Evolutionary conservation across 2,113 vertebrate genomes (phyloP).

Genomic region (Rhinolophus ferrumequinum): DNA sequence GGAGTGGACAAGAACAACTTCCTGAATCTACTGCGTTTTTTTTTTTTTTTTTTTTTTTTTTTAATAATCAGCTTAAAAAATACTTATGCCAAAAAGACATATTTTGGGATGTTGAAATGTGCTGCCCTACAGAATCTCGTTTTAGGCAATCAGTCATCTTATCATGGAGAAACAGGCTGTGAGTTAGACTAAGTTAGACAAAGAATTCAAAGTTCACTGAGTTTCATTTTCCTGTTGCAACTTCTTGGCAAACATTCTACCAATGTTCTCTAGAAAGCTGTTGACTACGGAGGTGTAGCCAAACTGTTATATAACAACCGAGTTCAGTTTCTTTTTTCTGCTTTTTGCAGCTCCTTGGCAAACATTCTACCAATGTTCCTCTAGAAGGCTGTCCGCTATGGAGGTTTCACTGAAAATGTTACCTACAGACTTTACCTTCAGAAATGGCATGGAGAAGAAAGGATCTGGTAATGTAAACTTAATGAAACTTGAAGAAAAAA

Average conservation of each 20-base stretch:
- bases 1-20: too few species aligned
- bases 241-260: too few species aligned
- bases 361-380: not conserved
- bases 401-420: not conserved
- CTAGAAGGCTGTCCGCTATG: not conserved
- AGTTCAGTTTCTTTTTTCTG: not conserved
- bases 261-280: too few species aligned
- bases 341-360: rapidly evolving
- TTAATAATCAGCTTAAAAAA: too few species aligned
- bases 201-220: not conserved
- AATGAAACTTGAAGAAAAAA: not conserved
- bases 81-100: too few species aligned
- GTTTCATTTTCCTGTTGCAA: not conserved
- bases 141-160: not conserved
- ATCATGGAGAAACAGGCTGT: not conserved
- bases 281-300: too few species aligned
- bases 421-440: not conserved
- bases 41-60: too few species aligned
- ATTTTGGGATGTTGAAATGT: too few species aligned
- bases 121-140: not conserved
- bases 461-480: not conserved
- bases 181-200: not conserved
- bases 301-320: too few species aligned
- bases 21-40: too few species aligned
- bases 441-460: rapidly evolving